Evolutionary conservation across 2,888 invertebrate species (phyloP).

Genomic region (Idaea aversata): DNA sequence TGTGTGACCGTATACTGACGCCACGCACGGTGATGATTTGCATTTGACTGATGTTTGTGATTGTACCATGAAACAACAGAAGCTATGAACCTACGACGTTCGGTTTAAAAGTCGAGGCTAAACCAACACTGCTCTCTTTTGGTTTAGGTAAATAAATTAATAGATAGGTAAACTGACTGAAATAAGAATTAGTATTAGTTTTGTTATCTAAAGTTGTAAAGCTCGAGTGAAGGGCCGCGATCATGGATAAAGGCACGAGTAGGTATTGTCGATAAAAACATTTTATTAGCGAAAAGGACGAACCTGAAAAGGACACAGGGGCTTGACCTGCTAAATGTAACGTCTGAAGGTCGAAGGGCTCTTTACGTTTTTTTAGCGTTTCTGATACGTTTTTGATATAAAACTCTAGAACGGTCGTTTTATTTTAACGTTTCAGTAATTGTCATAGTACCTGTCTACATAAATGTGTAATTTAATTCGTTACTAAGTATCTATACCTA

Average conservation of each 20-base stretch:
- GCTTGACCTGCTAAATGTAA: conserved; percentile 20
- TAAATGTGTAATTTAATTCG: neutral
- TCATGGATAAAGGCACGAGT: neutral
- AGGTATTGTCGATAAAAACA: conserved; percentile 2
- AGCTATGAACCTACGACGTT: too few species aligned
- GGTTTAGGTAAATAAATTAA: too few species aligned
- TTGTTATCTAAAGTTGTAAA: conserved; percentile 1
- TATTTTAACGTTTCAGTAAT: neutral
- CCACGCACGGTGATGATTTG: too few species aligned
- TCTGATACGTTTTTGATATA: conserved; percentile 20
- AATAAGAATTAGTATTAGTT: conserved; percentile 1
- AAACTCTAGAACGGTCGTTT: neutral
- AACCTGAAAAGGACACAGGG: conserved; percentile 4
- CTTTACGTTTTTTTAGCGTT: neutral
- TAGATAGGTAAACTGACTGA: neutral
- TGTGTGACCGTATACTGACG: too few species aligned
- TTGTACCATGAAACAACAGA: too few species aligned
- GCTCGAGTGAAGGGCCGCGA: neutral
- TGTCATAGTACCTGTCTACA: neutral
- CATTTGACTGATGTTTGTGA: too few species aligned
- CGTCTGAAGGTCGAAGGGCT: conserved; percentile 26
- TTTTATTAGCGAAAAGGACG: conserved; percentile 3
- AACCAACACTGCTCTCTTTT: too few species aligned
- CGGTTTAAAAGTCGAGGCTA: too few species aligned
- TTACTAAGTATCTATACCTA: neutral